These are phyloP conservation scores for Phylloscopus collybita DNA, from an alignment of 2,797 vertebrate species.

Conservation along the genomic window DNA sequence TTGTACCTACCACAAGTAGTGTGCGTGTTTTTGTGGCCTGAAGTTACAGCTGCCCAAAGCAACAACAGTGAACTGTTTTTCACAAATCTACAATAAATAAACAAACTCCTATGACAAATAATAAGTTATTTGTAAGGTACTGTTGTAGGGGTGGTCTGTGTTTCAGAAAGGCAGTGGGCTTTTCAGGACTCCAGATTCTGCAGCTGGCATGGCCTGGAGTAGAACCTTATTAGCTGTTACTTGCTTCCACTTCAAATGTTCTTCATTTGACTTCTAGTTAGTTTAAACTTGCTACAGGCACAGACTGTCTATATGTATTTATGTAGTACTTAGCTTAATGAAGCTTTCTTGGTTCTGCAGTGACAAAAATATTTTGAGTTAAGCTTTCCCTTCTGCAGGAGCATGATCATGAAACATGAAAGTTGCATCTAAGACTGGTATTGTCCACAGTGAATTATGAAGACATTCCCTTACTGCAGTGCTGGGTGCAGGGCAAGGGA, in stretches of 20 bases:
- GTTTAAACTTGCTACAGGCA: not conserved
- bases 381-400: not conserved
- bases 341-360: not conserved
- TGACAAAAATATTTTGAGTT: not conserved
- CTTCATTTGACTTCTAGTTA: not conserved
- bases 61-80: not conserved
- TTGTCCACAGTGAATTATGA: not conserved
- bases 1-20: not conserved
- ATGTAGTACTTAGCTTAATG: not conserved
- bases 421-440: not conserved
- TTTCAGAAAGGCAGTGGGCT: not conserved
- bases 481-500: not conserved
- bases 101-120: not conserved
- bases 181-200: not conserved
- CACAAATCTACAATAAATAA: not conserved
- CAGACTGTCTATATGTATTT: not conserved
- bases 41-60: not conserved
- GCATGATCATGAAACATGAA: not conserved
- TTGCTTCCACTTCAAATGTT: not conserved
- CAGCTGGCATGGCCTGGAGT: not conserved
- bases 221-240: not conserved
- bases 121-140: not conserved
- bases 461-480: fast-evolving
- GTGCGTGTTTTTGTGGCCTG: not conserved
- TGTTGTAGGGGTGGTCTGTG: not conserved